Evolutionary conservation across 2,113 vertebrate genomes (phyloP), one percentile per base, ranked within the genome.

Genomic region (Sylvia atricapilla): DNA sequence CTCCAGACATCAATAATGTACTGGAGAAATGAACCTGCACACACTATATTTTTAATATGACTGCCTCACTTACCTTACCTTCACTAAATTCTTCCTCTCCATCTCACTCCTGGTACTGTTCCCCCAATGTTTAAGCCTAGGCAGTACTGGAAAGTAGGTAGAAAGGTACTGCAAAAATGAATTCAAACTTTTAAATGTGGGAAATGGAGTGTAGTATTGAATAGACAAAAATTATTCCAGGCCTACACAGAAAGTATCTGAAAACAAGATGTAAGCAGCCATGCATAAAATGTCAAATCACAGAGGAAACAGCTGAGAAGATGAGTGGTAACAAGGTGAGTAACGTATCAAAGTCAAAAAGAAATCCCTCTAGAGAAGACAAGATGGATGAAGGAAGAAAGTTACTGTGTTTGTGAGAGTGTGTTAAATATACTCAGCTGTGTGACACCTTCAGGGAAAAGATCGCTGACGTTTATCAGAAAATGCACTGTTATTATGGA

Each of bases 271-370:
- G 43, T 92, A 93, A 94, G 93, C 90, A 95, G 76, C 43, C 95
- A 95, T 89, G 94, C 93, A 95, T 93, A 94, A 96, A 94, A 96
- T 96, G 60, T 95, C 77, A 96, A 97, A 95, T 58, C 96, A 94
- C 95, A 94, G 87, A 96, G 94, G 91, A 95, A 94, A 95, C 53
- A 92, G 55, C 44, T 21, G 18, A 89, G 87, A 93, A 94, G 89
- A 94, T 90, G 79, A 96, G 95, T 87, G 64, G 91, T 96, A 96
- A 97, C 91, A 97, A 97, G 93, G 79, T 96, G 93, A 96, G 84
- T 78, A 97, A 90, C 37, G 18, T 84, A 94, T 94, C 74, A 95
- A 96, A 96, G 59, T 69, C 67, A 50, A 95, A 87, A 81, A 83
- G 69, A 53, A 87, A 43, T 87, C 81, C n/a, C 91, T 84, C 79